phyloP scores from a whole-genome alignment of 64 coral and sea anemone genomes.

The Pocillopora damicornis region DNA sequence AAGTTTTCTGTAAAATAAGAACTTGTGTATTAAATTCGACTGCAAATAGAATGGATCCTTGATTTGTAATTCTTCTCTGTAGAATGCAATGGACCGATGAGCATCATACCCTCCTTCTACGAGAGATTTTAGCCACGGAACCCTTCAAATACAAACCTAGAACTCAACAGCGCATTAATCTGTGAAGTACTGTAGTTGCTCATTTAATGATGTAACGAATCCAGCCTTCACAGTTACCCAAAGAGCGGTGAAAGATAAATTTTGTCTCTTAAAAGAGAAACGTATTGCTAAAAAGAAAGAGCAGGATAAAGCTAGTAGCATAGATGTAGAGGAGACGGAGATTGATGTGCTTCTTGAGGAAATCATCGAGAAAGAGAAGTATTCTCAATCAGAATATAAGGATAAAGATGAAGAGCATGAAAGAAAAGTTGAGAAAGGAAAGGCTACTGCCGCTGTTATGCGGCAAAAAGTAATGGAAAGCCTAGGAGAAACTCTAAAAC shows the following conservation, averaged over 20 bases:
- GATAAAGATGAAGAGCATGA: constrained; percentile 47
- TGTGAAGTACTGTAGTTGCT: constrained; percentile 38
- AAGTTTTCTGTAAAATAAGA: constrained; percentile 44
- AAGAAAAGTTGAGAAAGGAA: constrained; percentile 42
- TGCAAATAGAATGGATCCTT: background rate
- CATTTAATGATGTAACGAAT: constrained; percentile 36
- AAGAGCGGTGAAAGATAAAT: constrained; percentile 23
- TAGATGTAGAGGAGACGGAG: constrained; percentile 47
- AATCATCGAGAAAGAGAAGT: constrained; percentile 54
- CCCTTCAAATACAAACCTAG: constrained; percentile 31
- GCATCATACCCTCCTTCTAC: constrained; percentile 31
- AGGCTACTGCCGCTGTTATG: constrained; percentile 46
- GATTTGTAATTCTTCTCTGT: constrained; percentile 43
- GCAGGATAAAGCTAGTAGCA: background rate
- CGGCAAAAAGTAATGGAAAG: constrained; percentile 54
- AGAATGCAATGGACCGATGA: constrained; percentile 53
- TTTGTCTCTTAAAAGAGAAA: background rate
- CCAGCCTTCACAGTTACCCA: background rate
- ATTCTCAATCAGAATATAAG: constrained; percentile 44
- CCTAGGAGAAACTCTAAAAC: constrained; percentile 46
- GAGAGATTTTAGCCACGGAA: constrained; percentile 46
- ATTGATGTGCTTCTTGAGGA: constrained; percentile 51
- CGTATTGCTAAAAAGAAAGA: too few relatives aligned
- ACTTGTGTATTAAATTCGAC: background rate
- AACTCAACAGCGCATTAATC: constrained; percentile 44